A percentile compares a stretch with the other conserved stretches of the same genome.
Conservation (phyloP, 2,888 invertebrate species). For the Cacoxenus indagator region DNA sequence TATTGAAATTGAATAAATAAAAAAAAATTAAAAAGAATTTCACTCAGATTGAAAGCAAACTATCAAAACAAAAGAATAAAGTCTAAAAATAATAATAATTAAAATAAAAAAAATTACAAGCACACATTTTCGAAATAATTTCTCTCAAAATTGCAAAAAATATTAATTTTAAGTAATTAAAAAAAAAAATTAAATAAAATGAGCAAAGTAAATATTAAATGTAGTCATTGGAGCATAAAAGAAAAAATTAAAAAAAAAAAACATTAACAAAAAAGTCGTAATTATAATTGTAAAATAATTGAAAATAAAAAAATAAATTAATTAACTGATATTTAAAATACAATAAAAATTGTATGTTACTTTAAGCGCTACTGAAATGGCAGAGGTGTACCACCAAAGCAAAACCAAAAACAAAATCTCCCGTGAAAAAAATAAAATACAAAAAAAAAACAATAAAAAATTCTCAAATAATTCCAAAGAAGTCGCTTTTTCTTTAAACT, state of each 20-base stretch:
- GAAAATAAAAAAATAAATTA: not conserved
- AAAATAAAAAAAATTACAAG: conserved; percentile 5
- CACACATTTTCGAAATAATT: conserved; percentile 16
- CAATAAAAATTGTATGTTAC: conserved; percentile 46
- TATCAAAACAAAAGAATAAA: not conserved
- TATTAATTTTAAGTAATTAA: not conserved
- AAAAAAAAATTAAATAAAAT: not conserved
- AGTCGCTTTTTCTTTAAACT: not conserved
- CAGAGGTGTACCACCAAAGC: conserved; percentile 27
- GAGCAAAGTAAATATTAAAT: not conserved
- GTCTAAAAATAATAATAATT: not conserved
- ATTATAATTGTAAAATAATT: conserved; percentile 23
- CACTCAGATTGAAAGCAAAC: not conserved
- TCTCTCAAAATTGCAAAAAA: conserved; percentile 16
- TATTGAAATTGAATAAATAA: conserved; percentile 30
- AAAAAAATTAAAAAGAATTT: conserved; percentile 12
- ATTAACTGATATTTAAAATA: conserved; percentile 10
- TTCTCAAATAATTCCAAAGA: conserved; percentile 20
- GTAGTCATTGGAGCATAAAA: conserved; percentile 7
- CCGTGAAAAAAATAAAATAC: conserved; percentile 32
- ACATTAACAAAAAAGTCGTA: conserved; percentile 17
- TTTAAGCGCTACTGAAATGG: conserved; percentile 44
- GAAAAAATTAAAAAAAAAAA: conserved; percentile 22
- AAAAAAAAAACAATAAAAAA: conserved; percentile 22
- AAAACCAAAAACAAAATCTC: conserved; percentile 40